Evolutionary conservation across 2,113 vertebrate species (phyloP), one percentile per base, ranked within the genome.

Genomic region (Procavia capensis): DNA sequence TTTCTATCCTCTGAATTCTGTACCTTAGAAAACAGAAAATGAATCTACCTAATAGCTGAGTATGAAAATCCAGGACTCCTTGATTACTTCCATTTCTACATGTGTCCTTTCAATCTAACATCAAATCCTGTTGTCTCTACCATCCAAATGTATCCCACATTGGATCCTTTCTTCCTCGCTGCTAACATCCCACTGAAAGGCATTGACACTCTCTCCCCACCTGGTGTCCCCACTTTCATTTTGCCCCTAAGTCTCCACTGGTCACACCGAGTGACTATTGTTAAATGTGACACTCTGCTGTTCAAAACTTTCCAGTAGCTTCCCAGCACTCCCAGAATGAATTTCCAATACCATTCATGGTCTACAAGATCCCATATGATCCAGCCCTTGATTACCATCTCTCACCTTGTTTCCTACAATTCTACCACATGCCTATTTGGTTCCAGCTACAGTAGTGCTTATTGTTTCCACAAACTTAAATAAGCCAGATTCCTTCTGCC

Each of bases 391-490:
- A 36, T 5, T 27, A 13, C 19, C 9, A 2, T n/a, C 36, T 9
- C 20, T n/a, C 11, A 11, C 16, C 5, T 36, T 74, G 31, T 70
- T 83, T 68, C 70, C 27, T 68, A 7, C 68, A 27, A 74, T 41
- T 86, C 63, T 84, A 41, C 31, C 20, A 36, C 50, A 78, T 84
- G 34, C 24, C 66, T 34, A 31, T 80, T 68, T 54, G n/a, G 14
- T 14, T 45, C 45, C 20, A 74, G 64, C 7, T 41, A 76, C 20
- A 17, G 17, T 59, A 50, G 2, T 54, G 94, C 39, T 70, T 74
- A 41, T n/a, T 88, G 4, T 74, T 92, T 80, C 83, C n/a, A 87
- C 29, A n/a, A 76, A 86, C 64, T n/a, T 59, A 50, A 90, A 63
- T 66, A 47, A 57, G 8, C 19, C 74, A 72, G 74, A 4, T 90